These are phyloP conservation scores for Arenaria interpres DNA, from an alignment of 2,113 vertebrate species.

Conservation along the genomic window DNA sequence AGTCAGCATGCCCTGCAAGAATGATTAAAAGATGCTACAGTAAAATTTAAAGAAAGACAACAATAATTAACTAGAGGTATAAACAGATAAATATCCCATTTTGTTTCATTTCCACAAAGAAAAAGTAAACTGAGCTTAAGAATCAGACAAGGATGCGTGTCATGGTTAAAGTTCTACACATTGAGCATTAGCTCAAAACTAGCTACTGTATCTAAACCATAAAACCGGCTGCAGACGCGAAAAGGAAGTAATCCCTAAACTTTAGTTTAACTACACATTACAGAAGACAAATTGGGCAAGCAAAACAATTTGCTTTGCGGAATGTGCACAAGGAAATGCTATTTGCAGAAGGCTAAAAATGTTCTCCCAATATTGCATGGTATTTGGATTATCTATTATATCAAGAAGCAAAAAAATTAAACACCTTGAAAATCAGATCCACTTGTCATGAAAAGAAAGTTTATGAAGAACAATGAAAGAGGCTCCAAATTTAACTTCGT, in stretches of 20 bases:
- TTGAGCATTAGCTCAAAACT: background rate
- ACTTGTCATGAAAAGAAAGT: background rate
- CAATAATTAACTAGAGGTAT: background rate
- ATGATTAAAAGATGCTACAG: background rate
- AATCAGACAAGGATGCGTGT: background rate
- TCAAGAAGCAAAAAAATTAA: background rate
- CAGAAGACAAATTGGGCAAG: background rate
- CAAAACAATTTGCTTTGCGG: background rate
- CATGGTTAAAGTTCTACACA: background rate
- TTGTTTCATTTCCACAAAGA: background rate
- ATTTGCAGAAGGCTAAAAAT: background rate
- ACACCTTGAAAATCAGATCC: slow-evolving; percentile 5
- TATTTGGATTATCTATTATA: background rate
- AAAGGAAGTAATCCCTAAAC: background rate
- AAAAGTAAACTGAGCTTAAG: background rate
- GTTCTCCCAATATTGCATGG: background rate
- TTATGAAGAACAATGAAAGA: background rate
- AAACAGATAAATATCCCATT: background rate
- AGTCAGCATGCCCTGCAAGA: background rate
- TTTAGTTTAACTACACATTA: background rate
- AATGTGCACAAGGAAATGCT: background rate
- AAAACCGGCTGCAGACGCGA: background rate
- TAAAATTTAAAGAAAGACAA: background rate
- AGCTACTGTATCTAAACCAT: background rate
- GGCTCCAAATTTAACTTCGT: background rate